Conservation (phyloP, 2,888 invertebrate species). For the Euphydryas editha region DNA sequence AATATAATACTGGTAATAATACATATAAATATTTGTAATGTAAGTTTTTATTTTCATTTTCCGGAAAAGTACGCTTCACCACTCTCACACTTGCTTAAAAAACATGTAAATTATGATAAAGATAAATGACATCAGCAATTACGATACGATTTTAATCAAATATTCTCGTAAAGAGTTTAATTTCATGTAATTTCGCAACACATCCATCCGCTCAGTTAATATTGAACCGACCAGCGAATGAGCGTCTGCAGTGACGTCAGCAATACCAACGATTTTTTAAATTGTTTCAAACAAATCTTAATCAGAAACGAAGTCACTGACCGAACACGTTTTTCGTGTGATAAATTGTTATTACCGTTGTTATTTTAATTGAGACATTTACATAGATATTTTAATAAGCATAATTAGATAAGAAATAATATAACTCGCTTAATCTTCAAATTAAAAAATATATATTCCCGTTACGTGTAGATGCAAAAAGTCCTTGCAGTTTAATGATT, state of each 20-base stretch:
- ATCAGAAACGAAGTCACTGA: conserved; percentile 1
- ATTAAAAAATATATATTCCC: background rate
- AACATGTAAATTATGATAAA: too few species aligned
- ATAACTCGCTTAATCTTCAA: background rate
- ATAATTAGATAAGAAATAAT: background rate
- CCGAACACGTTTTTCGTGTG: conserved; percentile 6
- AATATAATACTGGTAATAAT: too few species aligned
- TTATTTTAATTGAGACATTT: conserved; percentile 1
- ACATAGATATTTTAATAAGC: background rate
- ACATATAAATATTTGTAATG: too few species aligned
- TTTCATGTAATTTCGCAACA: background rate
- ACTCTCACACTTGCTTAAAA: too few species aligned
- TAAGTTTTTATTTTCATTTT: too few species aligned
- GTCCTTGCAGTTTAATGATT: background rate
- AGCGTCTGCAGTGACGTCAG: background rate
- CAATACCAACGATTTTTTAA: background rate
- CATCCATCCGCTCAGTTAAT: background rate
- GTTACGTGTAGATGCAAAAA: background rate
- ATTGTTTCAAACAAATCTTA: background rate
- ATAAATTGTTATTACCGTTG: conserved; percentile 4
- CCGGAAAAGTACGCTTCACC: too few species aligned
- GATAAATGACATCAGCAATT: background rate
- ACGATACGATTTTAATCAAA: background rate
- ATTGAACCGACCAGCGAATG: conserved; percentile 5
- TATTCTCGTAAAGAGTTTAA: background rate